phyloP scores from a whole-genome alignment of 2,888 invertebrate species.

The Bibio marci region DNA sequence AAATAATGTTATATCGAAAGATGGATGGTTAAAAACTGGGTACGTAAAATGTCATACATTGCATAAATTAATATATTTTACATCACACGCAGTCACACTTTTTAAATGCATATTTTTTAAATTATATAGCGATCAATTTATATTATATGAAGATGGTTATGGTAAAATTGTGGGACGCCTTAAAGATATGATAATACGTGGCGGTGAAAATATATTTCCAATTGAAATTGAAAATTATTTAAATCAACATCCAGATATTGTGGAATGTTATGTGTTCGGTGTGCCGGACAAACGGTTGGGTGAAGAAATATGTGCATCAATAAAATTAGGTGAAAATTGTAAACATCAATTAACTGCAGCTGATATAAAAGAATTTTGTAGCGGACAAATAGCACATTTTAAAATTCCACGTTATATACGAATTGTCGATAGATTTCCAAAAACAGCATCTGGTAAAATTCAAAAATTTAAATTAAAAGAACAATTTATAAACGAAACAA shows the following conservation, averaged over 20 bases:
- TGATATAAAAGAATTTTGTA: slow-evolving; percentile 43
- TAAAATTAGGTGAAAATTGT: slow-evolving; percentile 21
- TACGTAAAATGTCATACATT: too few species aligned
- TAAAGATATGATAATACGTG: slow-evolving; percentile 62
- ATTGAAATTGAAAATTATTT: slow-evolving; percentile 61
- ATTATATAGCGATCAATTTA: slow-evolving; percentile 33
- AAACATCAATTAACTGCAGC: slow-evolving; percentile 20
- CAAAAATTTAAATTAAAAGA: slow-evolving; percentile 46
- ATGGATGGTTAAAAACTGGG: slow-evolving; percentile 64
- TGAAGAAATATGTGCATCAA: slow-evolving; percentile 50
- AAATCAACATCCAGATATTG: slow-evolving; percentile 46
- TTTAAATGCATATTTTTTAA: too few species aligned
- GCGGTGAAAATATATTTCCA: slow-evolving; percentile 71
- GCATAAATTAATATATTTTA: too few species aligned
- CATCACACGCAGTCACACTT: too few species aligned
- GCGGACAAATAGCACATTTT: slow-evolving; percentile 53
- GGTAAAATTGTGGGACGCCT: slow-evolving; percentile 49
- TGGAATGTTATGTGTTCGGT: slow-evolving; percentile 52
- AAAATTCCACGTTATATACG: slow-evolving; percentile 58
- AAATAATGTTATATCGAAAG: slow-evolving; percentile 39
- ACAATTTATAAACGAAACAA: too few species aligned
- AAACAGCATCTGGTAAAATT: slow-evolving; percentile 63
- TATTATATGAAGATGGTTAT: slow-evolving; percentile 47
- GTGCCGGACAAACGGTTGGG: slow-evolving; percentile 53
- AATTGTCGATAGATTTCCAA: slow-evolving; percentile 49